Evolutionary conservation across 2,113 vertebrate species (phyloP).

Genomic region (Sminthopsis crassicaudata): DNA sequence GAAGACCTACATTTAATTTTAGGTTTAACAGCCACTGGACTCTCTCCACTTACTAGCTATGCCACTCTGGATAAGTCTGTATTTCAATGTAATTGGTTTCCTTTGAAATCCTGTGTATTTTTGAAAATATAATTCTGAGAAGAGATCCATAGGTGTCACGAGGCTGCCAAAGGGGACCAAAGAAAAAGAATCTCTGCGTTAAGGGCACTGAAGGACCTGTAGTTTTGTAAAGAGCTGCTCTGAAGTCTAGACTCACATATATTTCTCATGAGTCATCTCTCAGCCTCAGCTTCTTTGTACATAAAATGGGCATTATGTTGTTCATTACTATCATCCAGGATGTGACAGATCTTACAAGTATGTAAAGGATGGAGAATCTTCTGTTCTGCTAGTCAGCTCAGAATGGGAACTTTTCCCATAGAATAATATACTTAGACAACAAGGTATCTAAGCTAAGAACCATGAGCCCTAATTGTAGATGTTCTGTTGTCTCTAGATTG

Average conservation of each 20-base stretch:
- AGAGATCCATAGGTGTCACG: neutral
- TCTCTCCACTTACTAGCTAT: neutral
- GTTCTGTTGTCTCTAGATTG: too few species aligned
- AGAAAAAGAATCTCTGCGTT: neutral
- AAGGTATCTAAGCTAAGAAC: neutral
- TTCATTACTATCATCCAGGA: neutral
- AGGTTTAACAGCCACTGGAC: neutral
- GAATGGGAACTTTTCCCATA: neutral
- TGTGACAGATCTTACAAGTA: neutral
- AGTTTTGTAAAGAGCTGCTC: neutral
- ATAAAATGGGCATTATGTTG: neutral
- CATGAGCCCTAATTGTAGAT: too few species aligned
- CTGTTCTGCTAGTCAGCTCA: neutral
- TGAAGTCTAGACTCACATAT: neutral
- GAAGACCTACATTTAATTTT: neutral
- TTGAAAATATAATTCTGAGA: too few species aligned
- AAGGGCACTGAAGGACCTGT: neutral
- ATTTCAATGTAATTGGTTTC: neutral
- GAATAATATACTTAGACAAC: neutral
- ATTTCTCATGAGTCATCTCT: neutral
- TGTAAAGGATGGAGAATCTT: neutral
- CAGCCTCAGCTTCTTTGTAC: neutral
- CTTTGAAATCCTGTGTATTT: neutral
- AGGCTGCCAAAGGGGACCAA: neutral
- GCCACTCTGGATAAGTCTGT: neutral